phyloP scores from a whole-genome alignment of 2,113 vertebrate genomes.

The Mus musculus region DNA sequence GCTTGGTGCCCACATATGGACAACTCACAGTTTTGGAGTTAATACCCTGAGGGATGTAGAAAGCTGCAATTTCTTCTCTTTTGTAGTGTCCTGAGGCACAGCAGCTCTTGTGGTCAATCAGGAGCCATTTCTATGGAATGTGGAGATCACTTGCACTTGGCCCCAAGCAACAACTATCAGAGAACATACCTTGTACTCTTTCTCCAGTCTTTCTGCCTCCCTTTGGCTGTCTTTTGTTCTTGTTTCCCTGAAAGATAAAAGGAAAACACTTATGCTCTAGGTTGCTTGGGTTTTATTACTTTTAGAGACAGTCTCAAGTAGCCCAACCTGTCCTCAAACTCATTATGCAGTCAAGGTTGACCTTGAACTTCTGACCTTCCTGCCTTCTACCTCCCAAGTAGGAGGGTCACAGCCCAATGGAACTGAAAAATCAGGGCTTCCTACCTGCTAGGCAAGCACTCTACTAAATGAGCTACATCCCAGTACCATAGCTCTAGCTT shows the following conservation, averaged over 20 bases:
- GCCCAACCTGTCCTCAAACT: neutral
- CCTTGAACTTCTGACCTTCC: neutral
- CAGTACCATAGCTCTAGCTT: neutral
- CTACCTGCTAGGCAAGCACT: neutral
- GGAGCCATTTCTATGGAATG: neutral
- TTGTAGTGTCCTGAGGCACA: neutral
- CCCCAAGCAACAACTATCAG: neutral
- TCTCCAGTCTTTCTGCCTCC: neutral
- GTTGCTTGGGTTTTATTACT: neutral
- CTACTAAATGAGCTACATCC: neutral
- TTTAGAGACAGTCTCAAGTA: neutral
- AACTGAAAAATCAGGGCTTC: neutral
- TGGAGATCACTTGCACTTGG: neutral
- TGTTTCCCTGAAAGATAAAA: neutral
- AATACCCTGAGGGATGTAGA: neutral
- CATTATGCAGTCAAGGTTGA: neutral
- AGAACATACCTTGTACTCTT: neutral
- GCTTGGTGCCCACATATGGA: neutral
- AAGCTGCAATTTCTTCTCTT: too few relatives aligned
- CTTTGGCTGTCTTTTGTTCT: neutral
- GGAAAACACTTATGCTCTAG: neutral
- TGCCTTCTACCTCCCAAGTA: neutral
- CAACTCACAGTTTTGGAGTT: neutral
- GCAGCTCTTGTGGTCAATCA: neutral
- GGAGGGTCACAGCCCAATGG: accelerated